Evolutionary conservation across 1,140 invertebrate species (phyloP), one percentile per base, ranked within the genome.

Genomic region (Pantala flavescens): DNA sequence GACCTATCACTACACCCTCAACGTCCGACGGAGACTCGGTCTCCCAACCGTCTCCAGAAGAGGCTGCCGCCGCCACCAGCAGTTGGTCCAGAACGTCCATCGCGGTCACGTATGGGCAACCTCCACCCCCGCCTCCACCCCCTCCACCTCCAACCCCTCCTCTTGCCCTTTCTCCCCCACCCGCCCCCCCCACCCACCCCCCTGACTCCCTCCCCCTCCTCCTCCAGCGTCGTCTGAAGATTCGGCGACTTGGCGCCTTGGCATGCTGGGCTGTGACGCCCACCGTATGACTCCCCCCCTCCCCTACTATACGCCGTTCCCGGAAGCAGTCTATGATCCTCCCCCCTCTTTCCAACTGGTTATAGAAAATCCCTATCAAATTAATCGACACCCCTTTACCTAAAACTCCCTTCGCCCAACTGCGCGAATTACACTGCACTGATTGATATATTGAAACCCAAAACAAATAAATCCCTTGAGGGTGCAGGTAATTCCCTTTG

Each of bases 181-280:
- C 43, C 43, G 43, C 43, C 43, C 43, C 43, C n/a, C n/a, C n/a
- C n/a, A n/a, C 43, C 43, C 43, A 49, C 43, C 43, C 43, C 43
- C 49, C 49, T 63, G 16, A 63, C 49, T 63, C 49, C 49, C 49
- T 63, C 49, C 49, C 49, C 49, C 49, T 63, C 49, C 49, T 63
- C 49, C 49, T 63, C 49, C 49, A 63, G 49, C 49, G 49, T 63
- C 49, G 49, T 63, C 49, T 63, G 49, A 63, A 21, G 49, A 63
- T 63, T 16, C 49, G 49, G 49, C 49, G 49, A 63, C 16, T 63
- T 63, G 49, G 49, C 49, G 49, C 49, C 49, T 63, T 63, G 49
- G 49, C 49, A 63, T 63, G 49, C 49, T 63, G 49, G 49, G 49
- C 49, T 63, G 49, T 63, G 49, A 63, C 49, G 49, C 49, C 49